Percentiles rank a stretch among this genome's conserved stretches.
These are phyloP conservation scores for Globodera rostochiensis DNA, from an alignment of 1,140 invertebrate species.

Conservation along the genomic window DNA sequence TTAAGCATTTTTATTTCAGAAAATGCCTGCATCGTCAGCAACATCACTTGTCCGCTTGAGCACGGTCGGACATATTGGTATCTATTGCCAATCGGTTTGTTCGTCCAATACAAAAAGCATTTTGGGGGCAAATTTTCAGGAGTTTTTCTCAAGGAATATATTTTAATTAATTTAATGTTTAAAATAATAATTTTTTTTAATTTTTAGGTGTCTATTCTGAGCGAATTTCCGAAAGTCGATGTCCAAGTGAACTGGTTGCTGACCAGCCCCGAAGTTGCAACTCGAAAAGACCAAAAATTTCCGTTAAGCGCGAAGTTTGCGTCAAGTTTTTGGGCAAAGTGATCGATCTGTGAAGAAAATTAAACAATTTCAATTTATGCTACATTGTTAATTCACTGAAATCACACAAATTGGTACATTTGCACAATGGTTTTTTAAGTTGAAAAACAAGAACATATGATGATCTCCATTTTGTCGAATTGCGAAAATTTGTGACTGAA, in stretches of 20 bases:
- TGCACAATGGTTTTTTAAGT: too few relatives aligned
- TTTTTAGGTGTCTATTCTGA: conserved; percentile 19
- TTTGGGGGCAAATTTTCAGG: neutral
- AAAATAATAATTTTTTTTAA: neutral
- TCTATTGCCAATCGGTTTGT: conserved; percentile 44
- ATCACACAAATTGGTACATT: too few relatives aligned
- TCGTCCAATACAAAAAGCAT: too few relatives aligned
- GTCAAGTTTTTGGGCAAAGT: conserved; percentile 40
- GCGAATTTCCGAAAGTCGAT: conserved; percentile 17
- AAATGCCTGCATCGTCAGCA: conserved; percentile 38
- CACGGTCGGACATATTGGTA: conserved; percentile 44
- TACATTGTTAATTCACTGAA: neutral
- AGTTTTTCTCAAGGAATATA: too few relatives aligned
- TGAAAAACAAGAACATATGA: too few relatives aligned
- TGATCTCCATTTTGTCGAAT: too few relatives aligned
- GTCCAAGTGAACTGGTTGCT: conserved; percentile 37
- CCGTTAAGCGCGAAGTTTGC: conserved; percentile 29
- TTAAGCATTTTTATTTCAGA: conserved; percentile 4
- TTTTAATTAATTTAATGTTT: too few relatives aligned
- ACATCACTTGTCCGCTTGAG: conserved; percentile 48
- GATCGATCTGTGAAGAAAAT: conserved; percentile 25
- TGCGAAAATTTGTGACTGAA: too few relatives aligned
- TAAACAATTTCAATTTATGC: conserved; percentile 11
- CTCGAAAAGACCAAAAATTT: conserved; percentile 10
- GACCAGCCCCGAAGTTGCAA: neutral